Base-by-base conservation (phyloP, 2,888 invertebrate species). In the Caprella mutica region DNA sequence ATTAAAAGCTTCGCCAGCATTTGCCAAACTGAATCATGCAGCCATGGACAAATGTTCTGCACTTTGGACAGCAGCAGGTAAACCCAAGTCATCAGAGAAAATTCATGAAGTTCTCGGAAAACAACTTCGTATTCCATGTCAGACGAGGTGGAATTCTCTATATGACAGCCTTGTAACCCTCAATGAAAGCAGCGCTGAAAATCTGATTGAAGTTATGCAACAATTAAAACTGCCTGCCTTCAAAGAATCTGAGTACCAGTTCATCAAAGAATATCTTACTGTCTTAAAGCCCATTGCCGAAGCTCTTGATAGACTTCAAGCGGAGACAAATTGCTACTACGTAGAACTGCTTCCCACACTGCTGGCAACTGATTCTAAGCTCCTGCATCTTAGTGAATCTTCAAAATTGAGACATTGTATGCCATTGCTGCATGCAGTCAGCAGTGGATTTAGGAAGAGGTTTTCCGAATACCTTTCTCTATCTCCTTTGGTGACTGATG, bases 351-450 rank as follows among this genome's bases (percentile, higher is more conserved):
- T 42, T 42, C 42, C 42, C n/a, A n/a, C 42, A 42, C 9, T 42
- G 17, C 42, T 42, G 21, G 42, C 21, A 21, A 42, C 42, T 42
- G 9, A 42, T 19, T 17, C 9, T 35, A n/a, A 9, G 12, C 35
- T 35, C 35, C 35, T 35, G n/a, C n/a, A n/a, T n/a, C n/a, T n/a
- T n/a, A n/a, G n/a, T n/a, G n/a, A n/a, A n/a, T n/a, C n/a, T n/a
- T n/a, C n/a, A n/a, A 9, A n/a, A 8, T 42, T 42, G 17, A 42
- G 42, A 42, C 42, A 46, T 27, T 46, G 46, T 17, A 46, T 24
- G 46, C 12, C 46, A 46, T 46, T 46, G 27, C 26, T 46, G 46
- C 12, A 9, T 26, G 46, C 46, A 46, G 46, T 46, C 21, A 8
- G 8, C 26, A 26, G 26, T 23, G 46, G 46, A 8, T 46, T 23